Conservation (phyloP, 2,113 vertebrate genomes). For the Tachysurus vachellii region DNA sequence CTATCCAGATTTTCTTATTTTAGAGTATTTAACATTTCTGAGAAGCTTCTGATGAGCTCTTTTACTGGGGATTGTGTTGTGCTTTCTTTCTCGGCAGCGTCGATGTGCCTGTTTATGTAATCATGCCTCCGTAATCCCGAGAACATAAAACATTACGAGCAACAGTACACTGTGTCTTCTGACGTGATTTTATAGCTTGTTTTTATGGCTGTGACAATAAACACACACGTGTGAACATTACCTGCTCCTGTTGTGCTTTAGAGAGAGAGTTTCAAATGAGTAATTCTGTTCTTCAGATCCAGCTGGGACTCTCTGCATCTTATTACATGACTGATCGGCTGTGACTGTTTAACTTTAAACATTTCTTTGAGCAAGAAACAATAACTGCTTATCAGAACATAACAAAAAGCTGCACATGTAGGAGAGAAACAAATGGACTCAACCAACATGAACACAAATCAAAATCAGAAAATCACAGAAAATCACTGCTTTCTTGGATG, state of each 20-base stretch:
- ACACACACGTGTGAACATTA: neutral
- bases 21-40: neutral
- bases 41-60: neutral
- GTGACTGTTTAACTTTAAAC: neutral
- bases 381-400: too few relatives aligned
- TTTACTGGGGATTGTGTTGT: neutral
- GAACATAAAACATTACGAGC: constrained; percentile 4
- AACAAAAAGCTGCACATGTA: neutral
- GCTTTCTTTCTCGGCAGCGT: neutral
- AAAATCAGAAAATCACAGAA: neutral
- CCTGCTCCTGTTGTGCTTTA: neutral
- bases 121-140: neutral
- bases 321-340: neutral
- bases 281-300: neutral
- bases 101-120: neutral
- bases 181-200: constrained; percentile 6
- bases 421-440: neutral
- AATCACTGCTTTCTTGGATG: neutral
- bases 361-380: neutral
- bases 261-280: neutral
- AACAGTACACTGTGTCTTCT: neutral
- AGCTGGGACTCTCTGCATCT: neutral
- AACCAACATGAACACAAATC: neutral
- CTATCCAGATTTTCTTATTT: neutral
- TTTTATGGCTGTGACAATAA: constrained; percentile 28